Percentiles rank a stretch among this genome's conserved stretches.
phyloP scores from a whole-genome alignment of 2,113 vertebrate species.

The Menura novaehollandiae region DNA sequence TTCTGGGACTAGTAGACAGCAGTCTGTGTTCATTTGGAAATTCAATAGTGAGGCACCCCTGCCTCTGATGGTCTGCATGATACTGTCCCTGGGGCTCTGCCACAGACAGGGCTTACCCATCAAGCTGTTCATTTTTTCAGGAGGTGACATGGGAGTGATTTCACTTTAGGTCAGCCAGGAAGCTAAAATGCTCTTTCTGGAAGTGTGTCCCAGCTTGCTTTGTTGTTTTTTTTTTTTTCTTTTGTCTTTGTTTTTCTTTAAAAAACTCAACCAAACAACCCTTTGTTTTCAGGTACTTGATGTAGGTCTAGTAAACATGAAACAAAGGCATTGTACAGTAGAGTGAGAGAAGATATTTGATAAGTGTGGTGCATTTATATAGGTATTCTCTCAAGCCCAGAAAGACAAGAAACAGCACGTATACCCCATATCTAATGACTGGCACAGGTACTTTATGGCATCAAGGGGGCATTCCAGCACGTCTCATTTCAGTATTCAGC shows the following conservation, averaged over 20 bases:
- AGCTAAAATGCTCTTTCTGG: background rate
- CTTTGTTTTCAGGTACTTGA: background rate
- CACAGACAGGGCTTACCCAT: background rate
- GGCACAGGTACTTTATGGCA: background rate
- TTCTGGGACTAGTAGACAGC: background rate
- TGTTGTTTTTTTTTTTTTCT: rapidly evolving
- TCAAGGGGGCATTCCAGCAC: background rate
- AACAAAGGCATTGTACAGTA: rapidly evolving
- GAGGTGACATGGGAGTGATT: background rate
- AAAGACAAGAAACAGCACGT: background rate
- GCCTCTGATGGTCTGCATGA: background rate
- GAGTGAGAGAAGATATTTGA: background rate
- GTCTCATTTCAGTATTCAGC: background rate
- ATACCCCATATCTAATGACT: background rate
- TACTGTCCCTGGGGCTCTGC: background rate
- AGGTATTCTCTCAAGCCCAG: background rate
- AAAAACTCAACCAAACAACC: background rate
- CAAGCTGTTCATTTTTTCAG: background rate
- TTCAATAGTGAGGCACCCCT: background rate
- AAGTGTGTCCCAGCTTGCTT: background rate
- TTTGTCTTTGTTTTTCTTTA: background rate
- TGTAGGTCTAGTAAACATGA: background rate
- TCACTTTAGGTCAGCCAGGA: background rate
- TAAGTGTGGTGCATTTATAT: background rate
- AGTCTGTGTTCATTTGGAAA: background rate